Conservation (phyloP, 2,888 invertebrate species). For the Stegana nigrithorax region DNA sequence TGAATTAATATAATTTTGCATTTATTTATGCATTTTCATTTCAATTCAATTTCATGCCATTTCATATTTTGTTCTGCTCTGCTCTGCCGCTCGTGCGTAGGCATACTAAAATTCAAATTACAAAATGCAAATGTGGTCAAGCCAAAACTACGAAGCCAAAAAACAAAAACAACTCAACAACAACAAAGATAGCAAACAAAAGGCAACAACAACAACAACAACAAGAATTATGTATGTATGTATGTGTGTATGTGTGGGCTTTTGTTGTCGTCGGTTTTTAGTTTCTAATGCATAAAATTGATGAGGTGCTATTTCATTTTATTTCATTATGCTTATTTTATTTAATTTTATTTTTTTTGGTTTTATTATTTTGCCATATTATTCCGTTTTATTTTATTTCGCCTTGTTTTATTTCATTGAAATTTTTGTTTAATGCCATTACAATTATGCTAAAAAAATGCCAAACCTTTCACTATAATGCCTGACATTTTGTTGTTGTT, state of each 20-base stretch:
- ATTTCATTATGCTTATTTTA: neutral
- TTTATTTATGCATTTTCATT: slow-evolving; percentile 57
- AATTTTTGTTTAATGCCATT: slow-evolving; percentile 10
- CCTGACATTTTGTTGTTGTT: slow-evolving; percentile 4
- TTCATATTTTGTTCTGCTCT: too few species aligned
- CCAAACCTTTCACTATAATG: neutral
- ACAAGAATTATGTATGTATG: neutral
- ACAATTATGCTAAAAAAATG: slow-evolving; percentile 9
- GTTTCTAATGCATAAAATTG: slow-evolving; percentile 25
- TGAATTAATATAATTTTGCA: slow-evolving; percentile 55
- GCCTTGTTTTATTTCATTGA: too few species aligned
- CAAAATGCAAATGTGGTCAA: slow-evolving; percentile 27
- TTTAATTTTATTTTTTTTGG: too few species aligned
- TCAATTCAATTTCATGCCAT: slow-evolving; percentile 9
- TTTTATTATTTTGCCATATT: neutral
- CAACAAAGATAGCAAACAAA: too few species aligned
- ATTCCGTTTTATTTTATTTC: neutral
- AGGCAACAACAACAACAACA: too few species aligned
- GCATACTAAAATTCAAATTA: slow-evolving; percentile 33
- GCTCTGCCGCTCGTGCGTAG: too few species aligned
- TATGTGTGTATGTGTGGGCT: neutral
- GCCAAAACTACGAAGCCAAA: neutral
- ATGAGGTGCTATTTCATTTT: slow-evolving; percentile 31
- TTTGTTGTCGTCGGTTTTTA: neutral
- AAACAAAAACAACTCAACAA: too few species aligned